Evolutionary conservation across 1,140 invertebrate species (phyloP).

Genomic region (Thaumetopoea pityocampa): DNA sequence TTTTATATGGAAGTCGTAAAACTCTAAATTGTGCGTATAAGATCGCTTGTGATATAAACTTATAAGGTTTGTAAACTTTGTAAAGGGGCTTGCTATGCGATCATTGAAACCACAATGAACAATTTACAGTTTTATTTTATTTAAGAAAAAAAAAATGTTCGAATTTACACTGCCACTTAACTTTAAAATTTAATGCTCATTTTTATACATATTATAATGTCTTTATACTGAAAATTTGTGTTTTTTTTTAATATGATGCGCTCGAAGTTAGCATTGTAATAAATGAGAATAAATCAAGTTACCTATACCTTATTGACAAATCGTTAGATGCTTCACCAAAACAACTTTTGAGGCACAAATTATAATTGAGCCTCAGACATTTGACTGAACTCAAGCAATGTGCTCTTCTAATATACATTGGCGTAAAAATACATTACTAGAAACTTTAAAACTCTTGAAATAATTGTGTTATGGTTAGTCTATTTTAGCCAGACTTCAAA

Average conservation of each 20-base stretch:
- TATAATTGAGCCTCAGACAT: too few species aligned
- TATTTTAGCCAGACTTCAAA: too few species aligned
- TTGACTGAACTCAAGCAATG: too few species aligned
- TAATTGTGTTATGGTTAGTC: too few species aligned
- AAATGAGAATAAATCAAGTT: slow-evolving; percentile 21
- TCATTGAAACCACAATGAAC: slow-evolving; percentile 16
- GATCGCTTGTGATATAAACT: slow-evolving; percentile 42
- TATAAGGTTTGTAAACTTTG: slow-evolving; percentile 14
- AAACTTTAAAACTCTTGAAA: too few species aligned
- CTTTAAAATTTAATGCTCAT: slow-evolving; percentile 28
- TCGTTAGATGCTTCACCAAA: not conserved
- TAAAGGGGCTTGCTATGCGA: slow-evolving; percentile 5
- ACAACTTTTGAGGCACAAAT: not conserved
- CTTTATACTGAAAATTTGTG: slow-evolving; percentile 13
- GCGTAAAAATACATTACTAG: too few species aligned
- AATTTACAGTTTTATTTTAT: slow-evolving; percentile 33
- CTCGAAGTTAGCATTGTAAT: slow-evolving; percentile 18
- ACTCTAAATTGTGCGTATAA: slow-evolving; percentile 14
- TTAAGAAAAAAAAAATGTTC: slow-evolving; percentile 26
- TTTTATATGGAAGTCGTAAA: slow-evolving; percentile 30
- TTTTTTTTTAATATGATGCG: slow-evolving; percentile 16
- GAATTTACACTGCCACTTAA: slow-evolving; percentile 60
- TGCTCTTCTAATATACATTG: too few species aligned
- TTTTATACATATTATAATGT: slow-evolving; percentile 19
- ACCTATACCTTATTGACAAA: not conserved